These are phyloP conservation scores for Sus scrofa DNA, from an alignment of 2,113 vertebrate genomes.

Conservation along the genomic window T2T-Sscrofa CM000818.6:7586001-7586500, in stretches of 20 bases:
- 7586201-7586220: not conserved
- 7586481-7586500: not conserved
- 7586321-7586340: not conserved
- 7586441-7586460: not conserved
- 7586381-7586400: conserved; percentile 30
- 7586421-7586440: not conserved
- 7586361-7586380: not conserved
- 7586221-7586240: not conserved
- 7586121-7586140: not conserved
- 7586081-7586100: not conserved
- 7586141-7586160: not conserved
- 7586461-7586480: not conserved
- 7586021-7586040: not conserved
- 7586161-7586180: not conserved
- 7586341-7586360: conserved; percentile 6
- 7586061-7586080: not conserved
- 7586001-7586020: not conserved
- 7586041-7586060: not conserved
- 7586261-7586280: conserved; percentile 3
- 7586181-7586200: conserved; percentile 18
- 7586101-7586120: not conserved
- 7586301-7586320: not conserved
- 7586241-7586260: not conserved
- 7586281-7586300: conserved; percentile 12
- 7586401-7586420: not conserved